phyloP scores from a whole-genome alignment of 2,888 invertebrate species.

The Drosophila acutilabella region DNA sequence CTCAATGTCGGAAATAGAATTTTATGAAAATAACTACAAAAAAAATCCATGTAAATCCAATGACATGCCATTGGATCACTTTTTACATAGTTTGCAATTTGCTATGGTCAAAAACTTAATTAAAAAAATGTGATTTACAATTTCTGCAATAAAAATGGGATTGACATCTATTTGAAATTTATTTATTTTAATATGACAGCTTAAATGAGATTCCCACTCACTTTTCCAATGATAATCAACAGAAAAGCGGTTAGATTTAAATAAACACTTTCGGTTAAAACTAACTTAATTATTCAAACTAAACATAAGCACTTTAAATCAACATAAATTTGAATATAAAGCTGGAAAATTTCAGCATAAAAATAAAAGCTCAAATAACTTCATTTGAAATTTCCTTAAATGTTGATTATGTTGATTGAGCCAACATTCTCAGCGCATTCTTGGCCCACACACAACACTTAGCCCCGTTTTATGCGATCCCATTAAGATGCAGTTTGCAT shows the following conservation, averaged over 20 bases:
- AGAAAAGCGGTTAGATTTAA: too few species aligned
- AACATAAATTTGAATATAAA: too few species aligned
- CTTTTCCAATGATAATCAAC: too few species aligned
- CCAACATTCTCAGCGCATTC: background rate
- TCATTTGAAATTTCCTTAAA: background rate
- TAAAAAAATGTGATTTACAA: background rate
- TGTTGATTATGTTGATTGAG: slow-evolving; percentile 14
- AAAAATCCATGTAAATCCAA: slow-evolving; percentile 5
- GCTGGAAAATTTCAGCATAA: background rate
- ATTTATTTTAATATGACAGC: too few species aligned
- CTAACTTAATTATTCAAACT: too few species aligned
- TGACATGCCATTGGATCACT: background rate
- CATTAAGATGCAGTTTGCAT: slow-evolving; percentile 46
- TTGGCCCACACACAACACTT: slow-evolving; percentile 1
- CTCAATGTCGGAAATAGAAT: background rate
- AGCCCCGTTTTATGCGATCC: slow-evolving; percentile 1
- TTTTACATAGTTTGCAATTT: background rate
- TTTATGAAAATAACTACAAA: background rate
- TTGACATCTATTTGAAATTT: background rate
- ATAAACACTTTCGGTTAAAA: too few species aligned
- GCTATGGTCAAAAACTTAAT: background rate
- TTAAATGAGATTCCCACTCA: too few species aligned
- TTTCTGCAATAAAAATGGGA: background rate
- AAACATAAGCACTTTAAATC: too few species aligned
- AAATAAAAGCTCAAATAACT: background rate